phyloP scores from a whole-genome alignment of 2,113 vertebrate genomes.

The Mellivora capensis region DNA sequence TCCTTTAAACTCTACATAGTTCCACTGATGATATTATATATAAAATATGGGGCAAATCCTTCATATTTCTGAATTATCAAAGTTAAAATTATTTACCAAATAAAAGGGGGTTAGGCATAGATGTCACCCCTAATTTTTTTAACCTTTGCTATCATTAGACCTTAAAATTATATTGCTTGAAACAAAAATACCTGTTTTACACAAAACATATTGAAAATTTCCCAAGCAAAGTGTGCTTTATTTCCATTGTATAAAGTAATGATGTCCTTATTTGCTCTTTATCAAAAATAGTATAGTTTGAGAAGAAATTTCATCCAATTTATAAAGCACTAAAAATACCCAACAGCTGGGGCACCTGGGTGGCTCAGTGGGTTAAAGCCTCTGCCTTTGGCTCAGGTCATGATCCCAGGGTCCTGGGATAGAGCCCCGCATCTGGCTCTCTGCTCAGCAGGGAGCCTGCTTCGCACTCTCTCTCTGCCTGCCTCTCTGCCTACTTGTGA shows the following conservation, averaged over 20 bases:
- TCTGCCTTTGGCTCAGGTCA: too few species aligned
- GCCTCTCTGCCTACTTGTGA: too few species aligned
- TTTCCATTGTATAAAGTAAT: not conserved
- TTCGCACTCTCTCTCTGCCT: too few species aligned
- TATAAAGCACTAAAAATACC: not conserved
- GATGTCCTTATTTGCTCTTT: not conserved
- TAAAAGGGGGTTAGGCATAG: not conserved
- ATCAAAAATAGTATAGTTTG: not conserved
- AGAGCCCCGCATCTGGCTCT: too few species aligned
- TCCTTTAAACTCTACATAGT: not conserved
- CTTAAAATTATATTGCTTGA: conserved; percentile 9
- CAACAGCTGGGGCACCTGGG: not conserved
- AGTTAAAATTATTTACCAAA: conserved; percentile 11
- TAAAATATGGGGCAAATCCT: not conserved
- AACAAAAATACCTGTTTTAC: not conserved
- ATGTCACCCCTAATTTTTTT: not conserved
- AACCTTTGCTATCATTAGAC: not conserved
- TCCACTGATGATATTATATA: not conserved
- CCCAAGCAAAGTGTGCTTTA: not conserved
- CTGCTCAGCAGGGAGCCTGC: too few species aligned
- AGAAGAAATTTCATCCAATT: conserved; percentile 24
- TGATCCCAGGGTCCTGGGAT: too few species aligned
- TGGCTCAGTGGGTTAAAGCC: too few species aligned
- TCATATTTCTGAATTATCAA: not conserved
- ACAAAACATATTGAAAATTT: not conserved